Percentiles rank a stretch among this genome's conserved stretches.
Conservation (phyloP, 2,888 invertebrate genomes). For the Pemphredon lugubris region DNA sequence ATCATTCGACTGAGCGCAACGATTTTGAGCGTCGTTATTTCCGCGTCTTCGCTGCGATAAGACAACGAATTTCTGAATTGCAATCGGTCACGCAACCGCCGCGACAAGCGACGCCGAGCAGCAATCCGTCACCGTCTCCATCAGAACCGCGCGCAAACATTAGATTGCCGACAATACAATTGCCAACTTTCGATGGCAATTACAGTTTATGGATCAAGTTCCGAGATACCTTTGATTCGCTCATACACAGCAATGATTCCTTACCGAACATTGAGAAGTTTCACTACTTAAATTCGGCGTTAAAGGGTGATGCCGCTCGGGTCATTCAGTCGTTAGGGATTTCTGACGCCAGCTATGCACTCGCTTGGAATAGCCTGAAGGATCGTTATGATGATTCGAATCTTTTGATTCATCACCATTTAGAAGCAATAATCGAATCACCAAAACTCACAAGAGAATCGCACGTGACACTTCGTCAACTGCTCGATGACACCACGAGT, state of each 20-base stretch:
- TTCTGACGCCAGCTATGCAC: background rate
- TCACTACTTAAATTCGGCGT: background rate
- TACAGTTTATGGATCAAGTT: background rate
- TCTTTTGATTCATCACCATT: background rate
- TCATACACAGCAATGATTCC: background rate
- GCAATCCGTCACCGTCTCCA: too few relatives aligned
- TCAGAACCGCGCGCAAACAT: background rate
- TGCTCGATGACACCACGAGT: background rate
- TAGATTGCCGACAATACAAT: background rate
- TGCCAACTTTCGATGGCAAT: constrained; percentile 2
- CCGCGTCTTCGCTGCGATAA: too few relatives aligned
- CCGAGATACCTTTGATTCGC: constrained; percentile 2
- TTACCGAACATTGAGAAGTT: constrained; percentile 1
- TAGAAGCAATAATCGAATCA: background rate
- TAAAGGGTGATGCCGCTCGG: background rate
- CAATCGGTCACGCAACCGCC: too few relatives aligned
- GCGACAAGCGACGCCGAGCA: too few relatives aligned
- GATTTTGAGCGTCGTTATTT: too few relatives aligned
- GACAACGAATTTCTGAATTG: too few relatives aligned
- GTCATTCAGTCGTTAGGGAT: background rate
- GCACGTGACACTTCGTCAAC: background rate
- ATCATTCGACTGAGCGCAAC: too few relatives aligned
- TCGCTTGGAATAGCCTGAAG: background rate
- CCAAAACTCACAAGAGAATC: background rate
- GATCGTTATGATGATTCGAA: background rate